Percentiles rank a stretch among this genome's conserved stretches.
Evolutionary conservation across 2,888 invertebrate genomes (phyloP).

Genomic region (Ischnura elegans): DNA sequence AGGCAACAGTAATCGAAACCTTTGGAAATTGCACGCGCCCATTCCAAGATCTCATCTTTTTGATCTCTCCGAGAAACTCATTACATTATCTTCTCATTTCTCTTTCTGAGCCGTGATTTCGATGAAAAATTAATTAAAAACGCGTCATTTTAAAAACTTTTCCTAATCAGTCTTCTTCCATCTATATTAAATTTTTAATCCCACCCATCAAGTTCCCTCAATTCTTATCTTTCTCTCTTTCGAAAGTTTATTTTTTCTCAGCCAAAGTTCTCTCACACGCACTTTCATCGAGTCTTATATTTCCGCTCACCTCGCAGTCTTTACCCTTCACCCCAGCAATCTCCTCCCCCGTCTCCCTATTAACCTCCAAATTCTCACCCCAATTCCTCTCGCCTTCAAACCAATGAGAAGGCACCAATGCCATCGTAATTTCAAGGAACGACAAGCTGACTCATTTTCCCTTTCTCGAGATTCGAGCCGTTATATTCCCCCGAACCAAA

Average conservation of each 20-base stretch:
- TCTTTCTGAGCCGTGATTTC: background rate
- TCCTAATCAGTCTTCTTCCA: slow-evolving; percentile 40
- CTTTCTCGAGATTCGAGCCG: slow-evolving; percentile 33
- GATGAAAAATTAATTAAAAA: slow-evolving; percentile 64
- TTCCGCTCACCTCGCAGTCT: background rate
- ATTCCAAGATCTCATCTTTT: slow-evolving; percentile 37
- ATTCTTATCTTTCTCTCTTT: slow-evolving; percentile 16
- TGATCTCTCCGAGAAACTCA: slow-evolving; percentile 48
- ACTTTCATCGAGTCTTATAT: background rate
- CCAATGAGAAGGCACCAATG: background rate
- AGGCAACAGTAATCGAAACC: slow-evolving; percentile 30
- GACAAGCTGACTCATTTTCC: slow-evolving; percentile 55
- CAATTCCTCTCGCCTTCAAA: background rate
- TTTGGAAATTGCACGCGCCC: background rate
- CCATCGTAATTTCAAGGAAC: slow-evolving; percentile 55
- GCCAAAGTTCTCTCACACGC: background rate
- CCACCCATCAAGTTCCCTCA: background rate
- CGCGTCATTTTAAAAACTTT: slow-evolving; percentile 58
- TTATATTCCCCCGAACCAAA: background rate
- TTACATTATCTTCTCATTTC: slow-evolving; percentile 41
- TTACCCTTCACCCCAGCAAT: background rate
- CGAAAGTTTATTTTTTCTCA: background rate
- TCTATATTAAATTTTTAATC: slow-evolving; percentile 49
- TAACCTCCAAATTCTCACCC: background rate
- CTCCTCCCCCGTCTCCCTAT: background rate